Conservation (phyloP, 1,140 invertebrate genomes). For the Pseudomyrmex flavicornis region DNA sequence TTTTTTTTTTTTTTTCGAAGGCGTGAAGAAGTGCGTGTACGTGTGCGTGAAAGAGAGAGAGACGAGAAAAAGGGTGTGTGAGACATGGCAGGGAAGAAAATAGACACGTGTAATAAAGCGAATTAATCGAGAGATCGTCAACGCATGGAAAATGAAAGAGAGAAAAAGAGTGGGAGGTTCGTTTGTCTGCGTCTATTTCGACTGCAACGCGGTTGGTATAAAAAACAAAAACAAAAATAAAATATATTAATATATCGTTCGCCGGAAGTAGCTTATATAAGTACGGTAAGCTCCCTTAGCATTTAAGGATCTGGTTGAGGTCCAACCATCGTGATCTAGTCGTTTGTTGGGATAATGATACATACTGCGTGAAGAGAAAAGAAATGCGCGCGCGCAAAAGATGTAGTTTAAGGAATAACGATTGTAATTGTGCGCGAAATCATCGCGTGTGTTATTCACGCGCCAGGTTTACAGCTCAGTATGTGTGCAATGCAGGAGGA, state of each 20-base stretch:
- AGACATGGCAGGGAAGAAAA: neutral
- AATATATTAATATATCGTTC: conserved; percentile 73
- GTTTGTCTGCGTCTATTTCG: conserved; percentile 66
- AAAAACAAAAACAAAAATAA: conserved; percentile 49
- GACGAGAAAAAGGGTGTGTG: neutral
- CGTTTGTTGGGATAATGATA: conserved; percentile 78
- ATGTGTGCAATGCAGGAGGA: conserved; percentile 8
- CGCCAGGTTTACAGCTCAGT: conserved; percentile 2
- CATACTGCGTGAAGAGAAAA: conserved; percentile 48
- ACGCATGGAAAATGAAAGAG: neutral
- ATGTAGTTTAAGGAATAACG: no score
- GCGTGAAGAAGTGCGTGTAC: neutral
- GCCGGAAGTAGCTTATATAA: conserved; percentile 63
- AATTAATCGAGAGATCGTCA: conserved; percentile 42
- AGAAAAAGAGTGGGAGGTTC: conserved; percentile 51
- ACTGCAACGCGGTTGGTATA: conserved; percentile 71
- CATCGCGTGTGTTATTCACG: neutral
- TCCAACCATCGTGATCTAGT: conserved; percentile 83
- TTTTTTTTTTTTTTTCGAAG: no score
- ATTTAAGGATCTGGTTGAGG: conserved; percentile 81
- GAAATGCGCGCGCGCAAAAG: conserved; percentile 14
- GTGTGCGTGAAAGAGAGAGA: neutral
- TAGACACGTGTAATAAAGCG: conserved; percentile 15
- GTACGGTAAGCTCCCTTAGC: conserved; percentile 76
- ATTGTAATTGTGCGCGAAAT: no score